These are phyloP conservation scores for Leucopsar rothschildi DNA, from an alignment of 2,113 vertebrate species.

Conservation along the genomic window DNA sequence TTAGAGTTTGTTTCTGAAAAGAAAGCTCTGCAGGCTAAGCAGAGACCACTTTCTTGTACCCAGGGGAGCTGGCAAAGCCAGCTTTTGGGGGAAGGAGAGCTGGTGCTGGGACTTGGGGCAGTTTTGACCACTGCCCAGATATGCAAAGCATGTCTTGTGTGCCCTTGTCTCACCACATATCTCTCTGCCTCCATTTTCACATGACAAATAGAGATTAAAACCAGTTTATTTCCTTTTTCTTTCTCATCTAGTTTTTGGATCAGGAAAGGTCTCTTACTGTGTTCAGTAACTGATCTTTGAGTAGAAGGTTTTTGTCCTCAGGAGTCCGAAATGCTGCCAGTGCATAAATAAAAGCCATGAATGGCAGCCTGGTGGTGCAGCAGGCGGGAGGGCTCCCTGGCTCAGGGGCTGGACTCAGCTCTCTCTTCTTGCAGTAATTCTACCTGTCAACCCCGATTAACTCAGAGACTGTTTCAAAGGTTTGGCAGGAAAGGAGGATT, in stretches of 20 bases:
- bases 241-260: not conserved
- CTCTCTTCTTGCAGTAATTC: not conserved
- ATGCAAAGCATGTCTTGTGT: not conserved
- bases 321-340: not conserved
- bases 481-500: slow-evolving; percentile 22
- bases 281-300: slow-evolving; percentile 1
- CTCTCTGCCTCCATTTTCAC: not conserved
- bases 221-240: not conserved
- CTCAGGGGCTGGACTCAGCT: not conserved
- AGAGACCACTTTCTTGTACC: rapidly evolving
- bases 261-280: not conserved
- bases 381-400: not conserved
- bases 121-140: not conserved
- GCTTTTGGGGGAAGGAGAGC: not conserved
- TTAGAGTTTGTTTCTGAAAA: not conserved
- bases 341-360: not conserved
- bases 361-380: not conserved
- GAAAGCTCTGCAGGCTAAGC: not conserved
- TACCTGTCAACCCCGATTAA: not conserved
- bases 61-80: not conserved
- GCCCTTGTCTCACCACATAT: not conserved
- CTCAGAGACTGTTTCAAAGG: not conserved
- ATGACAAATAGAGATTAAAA: not conserved
- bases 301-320: not conserved
- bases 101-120: not conserved